phyloP scores from a whole-genome alignment of 2,113 vertebrate genomes.

The Stegastes partitus region DNA sequence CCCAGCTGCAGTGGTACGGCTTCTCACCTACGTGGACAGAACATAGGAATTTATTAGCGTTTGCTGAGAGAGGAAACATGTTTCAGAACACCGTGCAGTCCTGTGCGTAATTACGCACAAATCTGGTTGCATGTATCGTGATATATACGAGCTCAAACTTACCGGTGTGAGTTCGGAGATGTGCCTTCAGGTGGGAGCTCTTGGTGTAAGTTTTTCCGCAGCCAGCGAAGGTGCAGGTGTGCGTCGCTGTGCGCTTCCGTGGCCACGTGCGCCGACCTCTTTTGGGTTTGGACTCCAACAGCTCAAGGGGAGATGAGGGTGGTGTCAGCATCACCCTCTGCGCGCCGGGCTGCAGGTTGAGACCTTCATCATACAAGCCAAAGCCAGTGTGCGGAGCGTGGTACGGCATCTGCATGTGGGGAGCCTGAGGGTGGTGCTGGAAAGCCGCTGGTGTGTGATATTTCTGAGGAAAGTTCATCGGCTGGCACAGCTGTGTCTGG shows the following conservation, averaged over 20 bases:
- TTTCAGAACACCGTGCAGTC: not conserved
- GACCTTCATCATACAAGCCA: slow-evolving; percentile 89
- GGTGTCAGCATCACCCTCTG: slow-evolving; percentile 92
- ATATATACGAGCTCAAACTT: slow-evolving; percentile 49
- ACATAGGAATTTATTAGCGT: not conserved
- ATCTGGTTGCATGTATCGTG: fast-evolving
- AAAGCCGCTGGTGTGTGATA: slow-evolving; percentile 83
- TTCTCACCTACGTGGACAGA: slow-evolving; percentile 90
- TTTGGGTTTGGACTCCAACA: slow-evolving; percentile 94
- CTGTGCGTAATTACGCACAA: slow-evolving; percentile 29
- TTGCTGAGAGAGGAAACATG: not conserved
- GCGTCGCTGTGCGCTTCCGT: slow-evolving; percentile 93
- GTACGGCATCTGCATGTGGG: slow-evolving; percentile 83
- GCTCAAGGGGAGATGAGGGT: slow-evolving; percentile 94
- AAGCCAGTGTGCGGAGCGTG: slow-evolving; percentile 86
- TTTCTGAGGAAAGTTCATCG: slow-evolving; percentile 84
- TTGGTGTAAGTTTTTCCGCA: slow-evolving; percentile 99
- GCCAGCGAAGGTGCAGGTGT: slow-evolving; percentile 94
- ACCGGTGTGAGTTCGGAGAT: slow-evolving; percentile 98
- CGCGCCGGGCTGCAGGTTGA: slow-evolving; percentile 85
- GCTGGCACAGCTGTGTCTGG: slow-evolving; percentile 85
- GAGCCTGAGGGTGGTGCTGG: slow-evolving; percentile 78
- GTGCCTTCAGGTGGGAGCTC: slow-evolving; percentile 97
- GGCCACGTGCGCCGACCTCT: slow-evolving; percentile 95
- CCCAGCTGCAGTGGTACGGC: slow-evolving; percentile 99